Evolutionary conservation across 1,140 invertebrate species (phyloP).

Genomic region (Mesaphorura yosii): DNA sequence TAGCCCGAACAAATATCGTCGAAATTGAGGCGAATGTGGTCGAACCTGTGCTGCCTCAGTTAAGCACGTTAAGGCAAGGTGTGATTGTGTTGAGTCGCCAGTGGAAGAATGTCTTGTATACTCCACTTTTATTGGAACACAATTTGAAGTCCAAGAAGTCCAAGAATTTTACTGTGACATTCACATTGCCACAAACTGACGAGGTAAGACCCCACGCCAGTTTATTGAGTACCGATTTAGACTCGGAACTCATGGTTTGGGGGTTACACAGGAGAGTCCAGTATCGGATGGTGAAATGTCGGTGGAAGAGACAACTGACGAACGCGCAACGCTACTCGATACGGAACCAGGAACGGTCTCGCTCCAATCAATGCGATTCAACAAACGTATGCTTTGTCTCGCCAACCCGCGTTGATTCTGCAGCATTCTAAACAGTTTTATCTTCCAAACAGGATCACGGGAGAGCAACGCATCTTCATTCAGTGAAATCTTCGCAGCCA

Average conservation of each 20-base stretch:
- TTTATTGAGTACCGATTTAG: neutral
- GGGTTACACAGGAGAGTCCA: constrained; percentile 40
- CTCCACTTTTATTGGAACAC: constrained; percentile 77
- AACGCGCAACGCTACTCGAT: constrained; percentile 69
- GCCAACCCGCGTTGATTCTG: no score
- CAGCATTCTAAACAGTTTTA: no score
- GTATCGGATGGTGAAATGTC: constrained; percentile 43
- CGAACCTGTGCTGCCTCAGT: constrained; percentile 66
- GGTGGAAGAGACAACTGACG: constrained; percentile 57
- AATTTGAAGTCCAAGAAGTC: constrained; percentile 60
- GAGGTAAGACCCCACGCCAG: constrained; percentile 53
- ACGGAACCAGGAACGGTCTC: constrained; percentile 40
- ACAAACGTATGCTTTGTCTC: constrained; percentile 18
- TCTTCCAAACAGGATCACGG: constrained; percentile 16
- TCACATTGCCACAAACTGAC: constrained; percentile 67
- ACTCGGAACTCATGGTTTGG: neutral
- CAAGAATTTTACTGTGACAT: constrained; percentile 74
- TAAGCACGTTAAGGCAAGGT: constrained; percentile 83
- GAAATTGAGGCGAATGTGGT: constrained; percentile 73
- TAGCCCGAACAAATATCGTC: constrained; percentile 57
- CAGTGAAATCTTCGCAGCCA: constrained; percentile 15
- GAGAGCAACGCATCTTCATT: constrained; percentile 20
- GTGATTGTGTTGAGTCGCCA: constrained; percentile 82
- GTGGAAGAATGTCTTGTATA: constrained; percentile 94
- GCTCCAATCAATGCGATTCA: constrained; percentile 25